A percentile compares a stretch with the other conserved stretches of the same genome.
Conservation (phyloP, 2,113 vertebrate species). For the Pseudonaja textilis region DNA sequence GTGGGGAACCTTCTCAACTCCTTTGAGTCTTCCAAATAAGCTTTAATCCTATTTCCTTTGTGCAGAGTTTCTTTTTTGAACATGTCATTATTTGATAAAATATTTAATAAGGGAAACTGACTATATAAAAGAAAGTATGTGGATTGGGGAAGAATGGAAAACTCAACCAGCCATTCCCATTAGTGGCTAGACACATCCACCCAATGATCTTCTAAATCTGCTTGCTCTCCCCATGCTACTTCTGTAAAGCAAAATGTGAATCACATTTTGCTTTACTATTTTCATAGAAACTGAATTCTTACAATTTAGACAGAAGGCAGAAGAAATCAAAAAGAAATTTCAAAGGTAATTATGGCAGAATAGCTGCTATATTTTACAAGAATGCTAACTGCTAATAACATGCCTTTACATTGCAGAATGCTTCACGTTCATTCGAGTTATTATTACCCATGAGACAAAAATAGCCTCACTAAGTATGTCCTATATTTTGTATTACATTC, state of each 20-base stretch:
- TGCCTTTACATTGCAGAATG: not conserved
- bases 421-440: not conserved
- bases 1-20: not conserved
- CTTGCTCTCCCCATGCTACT: not conserved
- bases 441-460: not conserved
- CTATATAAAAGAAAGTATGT: not conserved
- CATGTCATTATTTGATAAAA: too few relatives aligned
- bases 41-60: not conserved
- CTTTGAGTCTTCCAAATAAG: not conserved
- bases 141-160: not conserved
- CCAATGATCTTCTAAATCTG: not conserved
- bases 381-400: not conserved
- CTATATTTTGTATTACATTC: conserved; percentile 12
- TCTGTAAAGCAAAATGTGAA: conserved; percentile 8
- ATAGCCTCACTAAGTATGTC: conserved; percentile 14
- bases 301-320: not conserved
- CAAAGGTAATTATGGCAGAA: not conserved
- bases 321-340: not conserved
- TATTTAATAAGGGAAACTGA: too few relatives aligned
- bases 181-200: not conserved
- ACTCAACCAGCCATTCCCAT: not conserved
- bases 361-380: conserved; percentile 3
- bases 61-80: not conserved
- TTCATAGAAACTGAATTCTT: not conserved
- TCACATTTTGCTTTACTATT: not conserved